These are phyloP conservation scores for Amblyornis subalaris DNA, from an alignment of 2,113 vertebrate species.

Conservation along the genomic window DNA sequence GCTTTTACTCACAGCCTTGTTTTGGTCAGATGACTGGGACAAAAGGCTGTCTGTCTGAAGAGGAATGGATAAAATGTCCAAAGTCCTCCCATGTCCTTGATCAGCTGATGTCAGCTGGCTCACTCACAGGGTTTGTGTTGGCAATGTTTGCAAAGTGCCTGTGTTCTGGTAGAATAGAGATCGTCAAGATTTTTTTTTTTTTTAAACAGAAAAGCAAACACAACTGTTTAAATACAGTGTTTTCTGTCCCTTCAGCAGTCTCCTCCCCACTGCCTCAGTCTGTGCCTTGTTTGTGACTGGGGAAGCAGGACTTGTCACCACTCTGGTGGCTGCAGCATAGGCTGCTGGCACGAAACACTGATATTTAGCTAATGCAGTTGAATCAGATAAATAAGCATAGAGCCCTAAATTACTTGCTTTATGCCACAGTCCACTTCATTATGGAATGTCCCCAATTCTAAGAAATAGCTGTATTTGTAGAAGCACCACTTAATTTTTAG, in stretches of 20 bases:
- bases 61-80: background rate
- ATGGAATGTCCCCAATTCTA: background rate
- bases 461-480: background rate
- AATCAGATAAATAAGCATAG: background rate
- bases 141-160: conserved; percentile 12
- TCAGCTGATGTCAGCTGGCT: conserved; percentile 47
- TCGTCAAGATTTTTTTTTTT: background rate
- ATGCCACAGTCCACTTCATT: background rate
- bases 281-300: background rate
- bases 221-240: conserved; percentile 40
- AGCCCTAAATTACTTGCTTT: background rate
- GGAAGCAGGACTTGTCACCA: background rate
- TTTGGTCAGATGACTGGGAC: background rate
- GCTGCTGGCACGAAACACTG: background rate
- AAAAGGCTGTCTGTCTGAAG: conserved; percentile 4
- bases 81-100: background rate
- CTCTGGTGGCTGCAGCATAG: background rate
- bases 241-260: background rate
- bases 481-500: background rate
- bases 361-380: background rate
- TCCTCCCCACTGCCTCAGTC: background rate
- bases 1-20: background rate
- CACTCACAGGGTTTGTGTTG: background rate
- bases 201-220: conserved; percentile 18
- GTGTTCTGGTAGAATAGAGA: conserved; percentile 11